Evolutionary conservation across 2,113 vertebrate species (phyloP), one percentile per base, ranked within the genome.

Genomic region (Stegastes partitus): DNA sequence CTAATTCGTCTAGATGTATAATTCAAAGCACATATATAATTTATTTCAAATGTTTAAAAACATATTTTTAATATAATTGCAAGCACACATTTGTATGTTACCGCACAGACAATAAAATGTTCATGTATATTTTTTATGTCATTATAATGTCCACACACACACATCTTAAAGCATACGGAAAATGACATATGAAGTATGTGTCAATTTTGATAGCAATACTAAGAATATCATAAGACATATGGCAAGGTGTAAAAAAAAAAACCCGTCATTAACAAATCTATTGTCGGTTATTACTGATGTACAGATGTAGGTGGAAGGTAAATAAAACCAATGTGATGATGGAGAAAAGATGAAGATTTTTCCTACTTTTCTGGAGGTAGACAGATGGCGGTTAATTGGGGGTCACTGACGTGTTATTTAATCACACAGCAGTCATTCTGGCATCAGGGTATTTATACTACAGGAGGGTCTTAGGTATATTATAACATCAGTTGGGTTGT

Each of bases 251-350:
- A 51, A 50, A 31, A 57, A 66, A 61, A 74, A 22, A 28, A n/a
- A n/a, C n/a, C n/a, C n/a, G n/a, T n/a, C n/a, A n/a, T n/a, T n/a
- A n/a, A n/a, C n/a, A n/a, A n/a, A n/a, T n/a, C n/a, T n/a, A n/a
- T n/a, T n/a, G 26, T 74, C 50, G 65, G 49, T 14, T 45, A n/a
- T n/a, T n/a, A n/a, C n/a, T 57, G 16, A 77, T 66, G 18, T 54
- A 67, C 73, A 73, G 67, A 63, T 75, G 69, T 74, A 65, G 68
- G 57, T 62, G 59, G 68, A 55, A 69, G 69, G 66, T 64, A 50
- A 44, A 79, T 54, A 74, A 50, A 88, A 70, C 53, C 55, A 69
- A 56, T 65, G 49, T n/a, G 51, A 79, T 65, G 42, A 22, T 15
- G 23, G 53, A 81, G 8, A 57, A 11, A 44, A n/a, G 3, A 28